Conservation (phyloP, 2,888 invertebrate genomes). For the Isotomurus palustris region DNA sequence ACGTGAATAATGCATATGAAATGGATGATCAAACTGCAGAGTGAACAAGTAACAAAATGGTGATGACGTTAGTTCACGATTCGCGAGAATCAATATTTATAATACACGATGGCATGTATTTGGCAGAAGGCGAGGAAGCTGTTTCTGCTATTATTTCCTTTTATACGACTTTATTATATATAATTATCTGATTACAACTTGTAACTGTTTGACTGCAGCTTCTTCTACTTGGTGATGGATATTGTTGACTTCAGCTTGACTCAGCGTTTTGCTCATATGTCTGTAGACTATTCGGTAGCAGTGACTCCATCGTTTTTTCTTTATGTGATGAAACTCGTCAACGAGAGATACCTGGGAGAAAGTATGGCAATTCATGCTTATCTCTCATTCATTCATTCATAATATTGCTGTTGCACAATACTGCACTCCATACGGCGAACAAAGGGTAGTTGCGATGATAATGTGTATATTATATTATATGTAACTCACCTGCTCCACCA, state of each 20-base stretch:
- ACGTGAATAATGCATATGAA: slow-evolving; percentile 32
- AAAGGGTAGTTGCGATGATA: too few species aligned
- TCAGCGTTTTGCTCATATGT: slow-evolving; percentile 83
- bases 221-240: slow-evolving; percentile 73
- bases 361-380: too few species aligned
- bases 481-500: slow-evolving; percentile 86
- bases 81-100: neutral
- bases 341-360: slow-evolving; percentile 65
- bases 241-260: slow-evolving; percentile 76
- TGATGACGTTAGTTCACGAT: neutral
- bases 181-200: slow-evolving; percentile 52
- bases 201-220: slow-evolving; percentile 54
- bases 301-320: slow-evolving; percentile 73
- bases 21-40: slow-evolving; percentile 7
- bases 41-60: slow-evolving; percentile 7
- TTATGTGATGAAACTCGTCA: slow-evolving; percentile 82
- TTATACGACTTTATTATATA: slow-evolving; percentile 21
- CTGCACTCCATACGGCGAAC: too few species aligned
- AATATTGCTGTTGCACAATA: too few species aligned
- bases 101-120: neutral
- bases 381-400: too few species aligned
- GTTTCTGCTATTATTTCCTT: slow-evolving; percentile 3
- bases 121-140: slow-evolving; percentile 1
- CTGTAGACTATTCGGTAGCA: slow-evolving; percentile 90
- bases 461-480: neutral